Evolutionary conservation across 2,113 vertebrate genomes (phyloP), one percentile per base, ranked within the genome.

Genomic region (Oreochromis tanganicae): DNA sequence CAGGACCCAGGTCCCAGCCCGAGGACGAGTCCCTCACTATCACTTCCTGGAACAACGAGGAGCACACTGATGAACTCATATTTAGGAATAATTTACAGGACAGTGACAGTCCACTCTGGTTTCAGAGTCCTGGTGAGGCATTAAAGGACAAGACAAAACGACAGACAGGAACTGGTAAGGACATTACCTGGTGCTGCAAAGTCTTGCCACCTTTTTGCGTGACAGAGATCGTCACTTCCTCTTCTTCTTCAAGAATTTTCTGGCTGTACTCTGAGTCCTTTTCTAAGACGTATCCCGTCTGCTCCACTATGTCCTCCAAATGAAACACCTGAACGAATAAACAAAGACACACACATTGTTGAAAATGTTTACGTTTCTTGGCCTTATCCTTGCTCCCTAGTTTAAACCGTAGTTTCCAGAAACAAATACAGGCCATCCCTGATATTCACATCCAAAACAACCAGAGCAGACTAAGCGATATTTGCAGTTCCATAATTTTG

Each of bases 181-280:
- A 27, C 7, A 7, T 52, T 85, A 96, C 95, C 95, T 96, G 95
- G 82, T 97, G 96, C 68, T 97, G 97, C 41, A 90, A 85, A 7
- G 94, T 95, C 91, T 95, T 96, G 80, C 99, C 98, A 84, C 97
- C 98, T 97, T 97, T 99, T 88, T 95, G 93, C 14, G 97, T 97
- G 93, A 99, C 55, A 5, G 93, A 97, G 91, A 99, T 6, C 56
- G 94, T 97, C 85, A 99, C 95, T 93, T 99, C 98, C 63, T 99
- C 98, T 13, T 99, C 99, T 5, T 99, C 99, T 89, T 99, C 99
- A 84, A 99, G 88, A 85, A 98, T 98, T 86, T 96, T 98, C 93
- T 99, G 99, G 94, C 97, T 94, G 96, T 99, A 99, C 91, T 99
- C 98, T 0, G 99, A 99, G 88, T 99, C 99, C 19, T 97, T 97